phyloP scores from a whole-genome alignment of 2,113 vertebrate species.

The Elephantulus edwardii region DNA sequence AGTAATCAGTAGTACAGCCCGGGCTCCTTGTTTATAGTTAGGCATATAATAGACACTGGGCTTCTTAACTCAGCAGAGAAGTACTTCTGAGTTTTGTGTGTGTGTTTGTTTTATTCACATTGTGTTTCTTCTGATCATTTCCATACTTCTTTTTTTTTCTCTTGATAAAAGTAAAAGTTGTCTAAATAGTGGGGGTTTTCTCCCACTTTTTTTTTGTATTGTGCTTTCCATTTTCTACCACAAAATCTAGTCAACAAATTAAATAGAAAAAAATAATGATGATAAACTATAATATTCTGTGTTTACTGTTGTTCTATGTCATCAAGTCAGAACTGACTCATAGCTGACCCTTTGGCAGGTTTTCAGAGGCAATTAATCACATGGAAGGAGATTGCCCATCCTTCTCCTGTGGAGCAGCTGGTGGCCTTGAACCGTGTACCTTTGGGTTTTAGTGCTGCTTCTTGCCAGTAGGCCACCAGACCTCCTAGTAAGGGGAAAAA shows the following conservation, averaged over 20 bases:
- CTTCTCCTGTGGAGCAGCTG: too few relatives aligned
- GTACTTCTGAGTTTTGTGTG: neutral
- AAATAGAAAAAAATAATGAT: neutral
- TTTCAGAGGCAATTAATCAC: too few relatives aligned
- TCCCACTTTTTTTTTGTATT: constrained; percentile 50
- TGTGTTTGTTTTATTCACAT: too few relatives aligned
- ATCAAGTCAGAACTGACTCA: too few relatives aligned
- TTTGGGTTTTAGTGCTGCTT: too few relatives aligned
- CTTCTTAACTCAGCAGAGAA: neutral
- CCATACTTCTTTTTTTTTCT: neutral
- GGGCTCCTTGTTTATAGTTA: neutral
- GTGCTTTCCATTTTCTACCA: neutral
- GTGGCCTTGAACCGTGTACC: too few relatives aligned
- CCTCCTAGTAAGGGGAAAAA: too few relatives aligned
- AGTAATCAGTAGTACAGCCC: neutral
- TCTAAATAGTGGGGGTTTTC: neutral
- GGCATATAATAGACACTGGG: neutral
- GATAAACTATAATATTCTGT: constrained; percentile 32
- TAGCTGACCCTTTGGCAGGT: too few relatives aligned
- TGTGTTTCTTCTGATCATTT: too few relatives aligned
- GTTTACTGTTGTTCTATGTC: too few relatives aligned
- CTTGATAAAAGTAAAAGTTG: constrained; percentile 4
- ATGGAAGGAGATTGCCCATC: too few relatives aligned
- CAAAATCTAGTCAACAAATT: neutral
- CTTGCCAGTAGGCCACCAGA: too few relatives aligned